A percentile compares a stretch with the other conserved stretches of the same genome.
These are phyloP conservation scores for Muscicapa adusta DNA, from an alignment of 2,113 vertebrate genomes.

Conservation along the genomic window DNA sequence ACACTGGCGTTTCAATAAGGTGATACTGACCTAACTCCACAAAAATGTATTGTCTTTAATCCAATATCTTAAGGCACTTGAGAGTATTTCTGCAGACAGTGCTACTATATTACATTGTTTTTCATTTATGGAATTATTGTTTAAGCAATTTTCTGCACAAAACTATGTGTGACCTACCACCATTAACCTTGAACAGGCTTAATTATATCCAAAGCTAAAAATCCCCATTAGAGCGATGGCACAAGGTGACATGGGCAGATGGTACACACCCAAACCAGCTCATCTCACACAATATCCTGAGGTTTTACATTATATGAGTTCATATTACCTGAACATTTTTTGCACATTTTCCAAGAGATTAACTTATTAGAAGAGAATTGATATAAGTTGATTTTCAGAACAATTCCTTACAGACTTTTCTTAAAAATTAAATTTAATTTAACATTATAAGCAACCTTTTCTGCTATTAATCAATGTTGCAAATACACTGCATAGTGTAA, in stretches of 20 bases:
- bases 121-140: background rate
- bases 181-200: background rate
- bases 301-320: background rate
- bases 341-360: background rate
- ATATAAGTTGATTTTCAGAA: background rate
- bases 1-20: background rate
- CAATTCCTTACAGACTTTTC: background rate
- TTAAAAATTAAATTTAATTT: background rate
- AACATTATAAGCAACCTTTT: background rate
- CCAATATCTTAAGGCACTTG: background rate
- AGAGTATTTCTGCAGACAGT: background rate
- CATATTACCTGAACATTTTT: background rate
- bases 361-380: background rate
- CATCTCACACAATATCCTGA: background rate
- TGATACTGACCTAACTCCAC: background rate
- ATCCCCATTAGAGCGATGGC: fast-evolving
- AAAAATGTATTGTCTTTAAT: background rate
- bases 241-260: background rate
- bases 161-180: background rate
- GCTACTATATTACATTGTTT: background rate
- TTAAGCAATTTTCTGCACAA: background rate
- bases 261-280: background rate
- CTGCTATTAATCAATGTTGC: background rate
- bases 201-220: background rate
- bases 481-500: background rate